These are phyloP conservation scores for Odontocolon sp. DNA, from an alignment of 2,888 invertebrate genomes.

Conservation along the genomic window DNA sequence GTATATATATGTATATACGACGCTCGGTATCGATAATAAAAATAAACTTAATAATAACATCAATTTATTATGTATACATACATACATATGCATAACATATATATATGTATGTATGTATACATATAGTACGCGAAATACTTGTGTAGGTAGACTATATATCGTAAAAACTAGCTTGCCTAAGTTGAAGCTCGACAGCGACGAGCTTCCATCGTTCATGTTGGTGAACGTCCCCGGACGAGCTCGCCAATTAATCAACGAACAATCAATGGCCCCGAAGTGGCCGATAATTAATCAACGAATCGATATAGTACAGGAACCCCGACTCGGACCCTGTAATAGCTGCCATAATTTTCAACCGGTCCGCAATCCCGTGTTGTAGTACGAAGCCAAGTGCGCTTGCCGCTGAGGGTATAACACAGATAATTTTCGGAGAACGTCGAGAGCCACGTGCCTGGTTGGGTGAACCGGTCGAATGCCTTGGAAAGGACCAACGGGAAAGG, in stretches of 20 bases:
- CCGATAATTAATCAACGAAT: conserved; percentile 43
- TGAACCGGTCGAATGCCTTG: too few relatives aligned
- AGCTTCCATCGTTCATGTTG: background rate
- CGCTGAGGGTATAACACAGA: background rate
- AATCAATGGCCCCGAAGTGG: conserved; percentile 20
- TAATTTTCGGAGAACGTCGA: conserved; percentile 1
- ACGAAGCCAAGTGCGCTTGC: background rate
- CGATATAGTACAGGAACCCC: conserved; percentile 10
- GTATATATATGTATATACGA: background rate
- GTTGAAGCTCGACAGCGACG: background rate
- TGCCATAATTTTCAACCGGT: conserved; percentile 38
- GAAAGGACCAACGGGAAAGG: background rate
- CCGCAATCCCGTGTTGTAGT: conserved; percentile 26
- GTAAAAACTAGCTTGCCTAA: too few relatives aligned
- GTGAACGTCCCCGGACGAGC: background rate
- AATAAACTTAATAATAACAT: too few relatives aligned
- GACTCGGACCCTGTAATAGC: conserved; percentile 12
- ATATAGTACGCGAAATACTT: too few relatives aligned
- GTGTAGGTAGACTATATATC: too few relatives aligned
- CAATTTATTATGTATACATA: too few relatives aligned
- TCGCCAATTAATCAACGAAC: conserved; percentile 35
- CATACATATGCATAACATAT: too few relatives aligned
- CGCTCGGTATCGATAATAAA: too few relatives aligned
- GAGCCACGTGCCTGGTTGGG: background rate
- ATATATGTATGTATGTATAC: too few relatives aligned